Evolutionary conservation across 2,113 vertebrate species (phyloP).

Genomic region (Hemichromis elongatus): DNA sequence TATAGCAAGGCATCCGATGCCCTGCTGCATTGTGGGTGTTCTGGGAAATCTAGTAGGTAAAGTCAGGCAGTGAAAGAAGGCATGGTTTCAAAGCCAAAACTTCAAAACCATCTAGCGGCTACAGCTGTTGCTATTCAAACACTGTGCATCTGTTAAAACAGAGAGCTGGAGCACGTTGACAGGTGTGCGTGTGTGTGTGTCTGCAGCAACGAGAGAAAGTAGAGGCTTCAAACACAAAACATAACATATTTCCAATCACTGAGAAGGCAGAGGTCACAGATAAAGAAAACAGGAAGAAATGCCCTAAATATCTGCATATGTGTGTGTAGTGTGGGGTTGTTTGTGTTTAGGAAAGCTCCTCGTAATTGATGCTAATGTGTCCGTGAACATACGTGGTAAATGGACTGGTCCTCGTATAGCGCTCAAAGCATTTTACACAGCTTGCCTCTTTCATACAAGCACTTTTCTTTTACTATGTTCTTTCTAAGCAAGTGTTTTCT

Average conservation of each 20-base stretch:
- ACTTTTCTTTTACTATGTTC: background rate
- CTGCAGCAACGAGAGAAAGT: background rate
- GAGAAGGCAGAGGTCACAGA: background rate
- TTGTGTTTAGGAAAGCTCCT: background rate
- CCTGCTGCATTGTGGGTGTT: constrained; percentile 45
- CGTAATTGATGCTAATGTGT: background rate
- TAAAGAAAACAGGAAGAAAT: background rate
- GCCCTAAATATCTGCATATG: background rate
- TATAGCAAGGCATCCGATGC: background rate
- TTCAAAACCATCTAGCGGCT: background rate
- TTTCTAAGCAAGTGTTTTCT: background rate
- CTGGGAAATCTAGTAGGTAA: constrained; percentile 9
- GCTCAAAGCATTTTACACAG: background rate
- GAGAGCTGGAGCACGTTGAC: background rate
- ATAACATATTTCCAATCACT: background rate
- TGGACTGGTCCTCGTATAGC: background rate
- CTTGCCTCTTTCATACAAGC: background rate
- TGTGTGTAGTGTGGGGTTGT: background rate
- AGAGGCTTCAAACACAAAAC: background rate
- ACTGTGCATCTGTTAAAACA: constrained; percentile 1
- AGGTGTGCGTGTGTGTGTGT: background rate
- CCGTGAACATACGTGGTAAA: background rate
- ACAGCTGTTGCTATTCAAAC: constrained; percentile 31
- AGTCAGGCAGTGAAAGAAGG: constrained; percentile 10
- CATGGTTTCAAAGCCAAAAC: constrained; percentile 6